phyloP scores from a whole-genome alignment of 2,113 vertebrate species.

The Parus major region DNA sequence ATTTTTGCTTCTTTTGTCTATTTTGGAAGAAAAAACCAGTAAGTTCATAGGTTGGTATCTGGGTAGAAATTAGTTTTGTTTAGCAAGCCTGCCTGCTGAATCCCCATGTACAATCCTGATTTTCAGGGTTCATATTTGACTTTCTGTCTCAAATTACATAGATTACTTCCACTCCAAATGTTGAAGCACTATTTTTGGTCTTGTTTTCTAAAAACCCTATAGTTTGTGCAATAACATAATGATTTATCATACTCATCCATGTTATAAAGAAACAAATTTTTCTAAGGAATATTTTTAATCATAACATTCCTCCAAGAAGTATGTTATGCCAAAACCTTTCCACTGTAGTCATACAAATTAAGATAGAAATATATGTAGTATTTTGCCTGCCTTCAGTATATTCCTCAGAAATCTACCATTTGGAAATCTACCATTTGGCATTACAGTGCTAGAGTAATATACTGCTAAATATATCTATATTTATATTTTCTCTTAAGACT shows the following conservation, averaged over 20 bases:
- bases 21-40: neutral
- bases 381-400: slow-evolving; percentile 3
- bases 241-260: neutral
- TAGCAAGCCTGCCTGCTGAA: neutral
- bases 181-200: neutral
- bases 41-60: neutral
- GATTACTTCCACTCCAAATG: neutral
- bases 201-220: neutral
- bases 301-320: neutral
- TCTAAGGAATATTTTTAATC: neutral
- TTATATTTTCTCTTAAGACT: neutral
- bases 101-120: neutral
- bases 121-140: neutral
- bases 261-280: neutral
- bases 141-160: neutral
- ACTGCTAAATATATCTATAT: neutral
- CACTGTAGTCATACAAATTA: neutral
- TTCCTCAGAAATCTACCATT: neutral
- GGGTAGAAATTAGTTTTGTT: neutral
- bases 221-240: neutral
- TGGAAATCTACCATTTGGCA: neutral
- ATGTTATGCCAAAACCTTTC: neutral
- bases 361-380: neutral
- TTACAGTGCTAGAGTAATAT: neutral
- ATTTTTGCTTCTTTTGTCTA: neutral